phyloP scores from a whole-genome alignment of 2,888 invertebrate species.

The Anagyrus pseudococci region DNA sequence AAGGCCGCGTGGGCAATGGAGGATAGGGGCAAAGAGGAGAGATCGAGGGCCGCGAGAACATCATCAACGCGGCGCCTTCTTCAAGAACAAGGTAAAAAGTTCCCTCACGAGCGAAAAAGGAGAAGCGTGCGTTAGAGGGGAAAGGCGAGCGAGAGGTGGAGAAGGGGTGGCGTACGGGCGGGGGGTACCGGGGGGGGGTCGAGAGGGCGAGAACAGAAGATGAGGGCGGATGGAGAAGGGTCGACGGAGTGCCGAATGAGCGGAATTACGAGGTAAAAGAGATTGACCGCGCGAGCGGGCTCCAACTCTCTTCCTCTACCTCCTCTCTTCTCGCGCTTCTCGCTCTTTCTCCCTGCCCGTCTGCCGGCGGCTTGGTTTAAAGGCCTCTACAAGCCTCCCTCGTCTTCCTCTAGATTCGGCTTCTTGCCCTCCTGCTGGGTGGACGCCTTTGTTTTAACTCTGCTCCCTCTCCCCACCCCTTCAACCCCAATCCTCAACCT shows the following conservation, averaged over 20 bases:
- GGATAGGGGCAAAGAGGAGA: background rate
- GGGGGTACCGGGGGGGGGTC: background rate
- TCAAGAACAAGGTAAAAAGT: background rate
- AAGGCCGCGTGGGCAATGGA: too few relatives aligned
- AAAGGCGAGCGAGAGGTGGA: background rate
- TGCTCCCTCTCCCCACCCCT: too few relatives aligned
- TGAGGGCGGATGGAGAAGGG: conserved; percentile 8
- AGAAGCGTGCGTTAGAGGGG: background rate
- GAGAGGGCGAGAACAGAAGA: conserved; percentile 4
- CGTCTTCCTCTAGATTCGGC: too few relatives aligned
- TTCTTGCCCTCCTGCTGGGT: too few relatives aligned
- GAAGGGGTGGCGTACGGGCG: background rate
- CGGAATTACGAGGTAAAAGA: too few relatives aligned
- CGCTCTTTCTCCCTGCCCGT: too few relatives aligned
- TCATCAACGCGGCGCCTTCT: conserved; percentile 16
- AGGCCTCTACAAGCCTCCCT: conserved; percentile 49
- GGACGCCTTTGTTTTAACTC: conserved; percentile 54
- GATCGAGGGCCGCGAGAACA: conserved; percentile 25
- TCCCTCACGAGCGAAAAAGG: background rate
- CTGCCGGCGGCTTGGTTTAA: conserved; percentile 52
- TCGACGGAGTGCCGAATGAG: background rate
- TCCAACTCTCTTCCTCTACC: too few relatives aligned
- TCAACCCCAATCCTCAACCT: too few relatives aligned
- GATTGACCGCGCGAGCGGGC: too few relatives aligned
- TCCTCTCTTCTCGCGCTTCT: conserved; percentile 33